Base-by-base conservation (phyloP, 2,797 vertebrate species). In the Acipenser ruthenus region DNA sequence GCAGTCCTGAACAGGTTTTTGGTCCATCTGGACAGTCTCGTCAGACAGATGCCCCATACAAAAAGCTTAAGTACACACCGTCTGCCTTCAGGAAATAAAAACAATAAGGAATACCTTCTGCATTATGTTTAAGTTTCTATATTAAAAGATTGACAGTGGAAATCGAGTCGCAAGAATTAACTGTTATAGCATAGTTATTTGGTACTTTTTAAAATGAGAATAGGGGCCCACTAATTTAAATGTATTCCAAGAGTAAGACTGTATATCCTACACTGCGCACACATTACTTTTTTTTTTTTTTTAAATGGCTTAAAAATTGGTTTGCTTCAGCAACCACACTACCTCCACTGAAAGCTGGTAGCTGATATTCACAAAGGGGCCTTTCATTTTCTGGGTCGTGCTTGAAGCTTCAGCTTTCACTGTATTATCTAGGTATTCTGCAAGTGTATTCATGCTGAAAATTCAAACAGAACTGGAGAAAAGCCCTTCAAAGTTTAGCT, bases 11-110 rank as follows among this genome's bases (percentile, higher is more conserved):
- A 75, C 74, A 81, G 80, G 82, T 79, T 78, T 69, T 37, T 69
- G 23, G 81, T 77, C 89, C 90, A 92, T 88, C 90, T 94, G 89
- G 88, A 88, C 78, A 77, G 67, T 80, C 78, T 78, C 76, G 76
- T 82, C 80, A 79, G 78, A 89, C 89, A 92, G 83, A 87, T 88
- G 87, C 80, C 83, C 61, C 10, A 55, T 71, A 80, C 74, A 84
- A 80, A 81, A 70, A 73, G 63, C 67, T 64, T 56, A 13, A 78
- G 78, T 77, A 77, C 66, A 87, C 84, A 78, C 84, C 89, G 90
- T 87, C 88, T 90, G 88, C 86, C 72, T 7, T 18, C 51, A 10
- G 8, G 49, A 51, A 69, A 65, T 51, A 63, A 53, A 58, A 6
- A 55, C 68, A 55, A 50, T 55, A 55, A n/a, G n/a, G 53, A 55